Evolutionary conservation across 2,888 invertebrate genomes (phyloP).

Genomic region (Dascillus cervinus): DNA sequence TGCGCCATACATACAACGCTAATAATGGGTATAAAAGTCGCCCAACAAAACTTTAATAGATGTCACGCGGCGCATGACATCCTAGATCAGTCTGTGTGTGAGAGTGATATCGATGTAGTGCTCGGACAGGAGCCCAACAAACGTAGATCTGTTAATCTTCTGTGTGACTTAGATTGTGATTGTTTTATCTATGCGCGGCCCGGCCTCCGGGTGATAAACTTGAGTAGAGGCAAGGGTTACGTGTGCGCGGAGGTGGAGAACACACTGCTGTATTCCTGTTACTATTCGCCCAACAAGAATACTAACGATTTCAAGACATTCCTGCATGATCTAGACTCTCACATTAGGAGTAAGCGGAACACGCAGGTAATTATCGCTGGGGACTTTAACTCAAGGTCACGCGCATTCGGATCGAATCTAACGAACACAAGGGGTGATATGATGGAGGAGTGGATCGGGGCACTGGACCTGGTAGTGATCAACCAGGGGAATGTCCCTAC

Average conservation of each 20-base stretch:
- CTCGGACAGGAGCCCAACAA: background rate
- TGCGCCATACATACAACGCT: too few relatives aligned
- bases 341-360: too few relatives aligned
- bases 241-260: background rate
- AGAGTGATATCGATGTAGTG: background rate
- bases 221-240: background rate
- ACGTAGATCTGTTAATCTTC: too few relatives aligned
- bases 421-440: background rate
- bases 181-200: too few relatives aligned
- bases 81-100: background rate
- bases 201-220: background rate
- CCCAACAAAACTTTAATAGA: too few relatives aligned
- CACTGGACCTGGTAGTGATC: background rate
- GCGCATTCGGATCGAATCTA: background rate
- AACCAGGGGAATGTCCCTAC: background rate
- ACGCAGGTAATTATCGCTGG: background rate
- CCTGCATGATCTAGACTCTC: background rate
- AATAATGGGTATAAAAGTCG: too few relatives aligned
- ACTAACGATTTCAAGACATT: background rate
- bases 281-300: background rate
- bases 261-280: conserved; percentile 1
- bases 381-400: background rate
- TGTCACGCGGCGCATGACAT: too few relatives aligned
- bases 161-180: too few relatives aligned
- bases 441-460: too few relatives aligned